These are phyloP conservation scores for Brachyrhaphis roseni DNA, from an alignment of 2,797 vertebrate genomes.

Conservation along the genomic window DNA sequence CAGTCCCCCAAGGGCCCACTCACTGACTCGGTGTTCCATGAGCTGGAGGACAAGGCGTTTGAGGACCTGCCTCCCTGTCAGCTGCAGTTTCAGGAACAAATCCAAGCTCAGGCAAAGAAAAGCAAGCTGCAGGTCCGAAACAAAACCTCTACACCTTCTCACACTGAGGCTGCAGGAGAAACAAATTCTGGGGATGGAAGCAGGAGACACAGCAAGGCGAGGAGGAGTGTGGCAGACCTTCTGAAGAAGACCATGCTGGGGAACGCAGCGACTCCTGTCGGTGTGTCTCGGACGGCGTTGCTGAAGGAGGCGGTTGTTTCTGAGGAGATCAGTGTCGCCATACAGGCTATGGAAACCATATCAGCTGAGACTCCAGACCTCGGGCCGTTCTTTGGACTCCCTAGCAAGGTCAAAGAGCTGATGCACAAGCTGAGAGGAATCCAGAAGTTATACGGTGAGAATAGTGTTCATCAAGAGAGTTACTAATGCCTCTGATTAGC, in stretches of 20 bases:
- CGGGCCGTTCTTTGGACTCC: constrained; percentile 96
- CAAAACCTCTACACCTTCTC: constrained; percentile 40
- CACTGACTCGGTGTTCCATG: constrained; percentile 43
- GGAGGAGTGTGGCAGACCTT: constrained; percentile 85
- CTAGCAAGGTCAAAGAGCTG: constrained; percentile 92
- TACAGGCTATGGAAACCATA: constrained; percentile 79
- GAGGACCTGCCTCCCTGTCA: constrained; percentile 86
- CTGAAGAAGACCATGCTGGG: constrained; percentile 89
- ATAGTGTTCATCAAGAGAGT: not conserved
- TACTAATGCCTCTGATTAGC: not conserved
- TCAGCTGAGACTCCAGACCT: constrained; percentile 79
- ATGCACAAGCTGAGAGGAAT: constrained; percentile 88
- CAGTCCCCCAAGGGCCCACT: constrained; percentile 22
- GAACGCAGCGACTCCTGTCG: constrained; percentile 84
- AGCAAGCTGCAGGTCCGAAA: constrained; percentile 32
- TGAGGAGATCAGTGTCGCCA: constrained; percentile 87
- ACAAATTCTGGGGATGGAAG: not conserved
- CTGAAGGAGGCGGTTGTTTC: constrained; percentile 85
- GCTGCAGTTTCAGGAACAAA: constrained; percentile 70
- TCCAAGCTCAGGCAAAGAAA: constrained; percentile 40
- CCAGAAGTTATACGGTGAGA: constrained; percentile 90
- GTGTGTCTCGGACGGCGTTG: constrained; percentile 78
- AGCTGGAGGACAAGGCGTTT: constrained; percentile 60
- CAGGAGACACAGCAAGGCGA: constrained; percentile 40
- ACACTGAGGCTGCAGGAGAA: not conserved